These are phyloP conservation scores for Yponomeuta evonymella DNA, from an alignment of 2,888 invertebrate species.

Conservation along the genomic window DNA sequence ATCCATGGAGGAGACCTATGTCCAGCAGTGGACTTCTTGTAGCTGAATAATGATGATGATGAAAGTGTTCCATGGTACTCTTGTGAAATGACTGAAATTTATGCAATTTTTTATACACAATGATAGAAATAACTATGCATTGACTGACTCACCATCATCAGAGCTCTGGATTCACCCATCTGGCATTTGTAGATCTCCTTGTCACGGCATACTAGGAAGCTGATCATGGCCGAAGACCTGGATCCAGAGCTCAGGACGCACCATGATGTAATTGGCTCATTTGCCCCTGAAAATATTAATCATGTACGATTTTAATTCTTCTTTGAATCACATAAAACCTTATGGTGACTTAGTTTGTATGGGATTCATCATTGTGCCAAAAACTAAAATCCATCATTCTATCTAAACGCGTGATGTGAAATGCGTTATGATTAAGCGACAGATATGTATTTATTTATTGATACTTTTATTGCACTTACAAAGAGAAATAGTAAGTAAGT, in stretches of 20 bases:
- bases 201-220: constrained; percentile 63
- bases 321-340: background rate
- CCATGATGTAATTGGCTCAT: constrained; percentile 66
- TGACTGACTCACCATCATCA: constrained; percentile 48
- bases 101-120: background rate
- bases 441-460: too few species aligned
- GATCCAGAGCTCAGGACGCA: constrained; percentile 54
- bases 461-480: too few species aligned
- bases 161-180: constrained; percentile 58
- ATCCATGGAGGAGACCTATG: too few species aligned
- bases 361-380: too few species aligned
- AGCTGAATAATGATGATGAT: too few species aligned
- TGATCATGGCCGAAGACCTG: constrained; percentile 38
- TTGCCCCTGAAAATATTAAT: constrained; percentile 50
- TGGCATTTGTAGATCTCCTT: constrained; percentile 67
- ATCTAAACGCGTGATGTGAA: too few species aligned
- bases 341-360: background rate
- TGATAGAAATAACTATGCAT: background rate
- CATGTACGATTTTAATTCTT: too few species aligned
- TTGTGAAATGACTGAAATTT: background rate
- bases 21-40: too few species aligned
- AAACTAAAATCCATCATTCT: too few species aligned
- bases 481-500: too few species aligned
- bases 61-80: too few species aligned
- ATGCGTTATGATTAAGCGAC: too few species aligned